A percentile compares a stretch with the other conserved stretches of the same genome.
These are phyloP conservation scores for Ahaetulla prasina DNA, from an alignment of 2,113 vertebrate species.

Conservation along the genomic window DNA sequence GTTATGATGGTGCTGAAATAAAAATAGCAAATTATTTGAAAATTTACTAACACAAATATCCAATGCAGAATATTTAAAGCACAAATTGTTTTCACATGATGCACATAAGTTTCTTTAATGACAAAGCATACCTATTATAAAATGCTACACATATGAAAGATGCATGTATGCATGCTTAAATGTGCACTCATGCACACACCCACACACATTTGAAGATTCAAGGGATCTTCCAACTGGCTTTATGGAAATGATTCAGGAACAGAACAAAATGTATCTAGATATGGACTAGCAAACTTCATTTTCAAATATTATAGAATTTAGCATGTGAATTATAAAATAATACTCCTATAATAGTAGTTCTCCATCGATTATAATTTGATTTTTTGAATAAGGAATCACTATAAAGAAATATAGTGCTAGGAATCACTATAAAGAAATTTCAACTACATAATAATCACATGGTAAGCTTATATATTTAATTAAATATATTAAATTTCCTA, in stretches of 20 bases:
- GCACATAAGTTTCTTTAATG: not conserved
- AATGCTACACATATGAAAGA: too few relatives aligned
- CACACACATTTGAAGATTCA: not conserved
- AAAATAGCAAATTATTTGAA: not conserved
- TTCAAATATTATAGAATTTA: not conserved
- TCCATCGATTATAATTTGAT: not conserved
- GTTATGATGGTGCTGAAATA: not conserved
- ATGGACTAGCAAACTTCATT: not conserved
- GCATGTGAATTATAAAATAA: not conserved
- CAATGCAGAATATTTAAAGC: not conserved
- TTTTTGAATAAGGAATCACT: not conserved
- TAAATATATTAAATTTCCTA: not conserved
- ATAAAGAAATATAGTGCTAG: not conserved
- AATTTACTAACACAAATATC: not conserved
- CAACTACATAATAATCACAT: not conserved
- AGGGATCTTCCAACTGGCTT: not conserved
- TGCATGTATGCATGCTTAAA: not conserved
- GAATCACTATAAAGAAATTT: not conserved
- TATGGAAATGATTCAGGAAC: not conserved
- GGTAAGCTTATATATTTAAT: not conserved
- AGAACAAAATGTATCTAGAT: not conserved
- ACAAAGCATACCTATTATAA: not conserved
- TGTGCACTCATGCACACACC: fast-evolving
- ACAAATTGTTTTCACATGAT: not conserved
- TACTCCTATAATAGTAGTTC: not conserved